Conservation (phyloP, 1,140 invertebrate species). For the Diplogasteroides magnus region DNA sequence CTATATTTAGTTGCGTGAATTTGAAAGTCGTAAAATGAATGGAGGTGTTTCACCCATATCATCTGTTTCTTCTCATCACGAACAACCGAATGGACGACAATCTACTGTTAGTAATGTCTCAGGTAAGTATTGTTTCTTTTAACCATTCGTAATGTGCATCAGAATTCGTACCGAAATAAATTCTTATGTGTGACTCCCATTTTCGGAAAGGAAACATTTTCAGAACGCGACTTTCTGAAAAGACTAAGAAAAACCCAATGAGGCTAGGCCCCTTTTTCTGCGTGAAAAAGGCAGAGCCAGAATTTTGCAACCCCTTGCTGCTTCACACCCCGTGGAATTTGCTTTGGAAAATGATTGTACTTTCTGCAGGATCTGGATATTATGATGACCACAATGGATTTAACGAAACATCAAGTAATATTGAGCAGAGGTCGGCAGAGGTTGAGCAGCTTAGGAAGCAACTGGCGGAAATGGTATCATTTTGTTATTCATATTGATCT, state of each 20-base stretch:
- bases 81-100: neutral
- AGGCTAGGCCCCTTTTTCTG: too few relatives aligned
- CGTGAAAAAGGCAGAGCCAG: too few relatives aligned
- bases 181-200: too few relatives aligned
- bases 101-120: too few relatives aligned
- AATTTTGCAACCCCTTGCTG: too few relatives aligned
- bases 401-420: neutral
- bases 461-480: neutral
- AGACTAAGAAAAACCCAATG: too few relatives aligned
- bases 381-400: neutral
- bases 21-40: neutral
- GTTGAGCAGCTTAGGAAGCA: neutral
- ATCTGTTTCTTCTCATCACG: neutral
- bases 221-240: too few relatives aligned
- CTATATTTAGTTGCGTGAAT: neutral
- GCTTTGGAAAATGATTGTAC: neutral
- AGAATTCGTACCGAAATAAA: too few relatives aligned
- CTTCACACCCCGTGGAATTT: too few relatives aligned
- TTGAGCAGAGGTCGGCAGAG: neutral
- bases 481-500: neutral
- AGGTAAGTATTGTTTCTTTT: too few relatives aligned
- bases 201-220: too few relatives aligned
- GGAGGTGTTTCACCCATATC: neutral
- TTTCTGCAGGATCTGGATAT: neutral
- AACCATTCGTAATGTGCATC: too few relatives aligned